Evolutionary conservation across 53 echinoderm and acorn worm genomes (phyloP).

Genomic region (Henricia sp.): DNA sequence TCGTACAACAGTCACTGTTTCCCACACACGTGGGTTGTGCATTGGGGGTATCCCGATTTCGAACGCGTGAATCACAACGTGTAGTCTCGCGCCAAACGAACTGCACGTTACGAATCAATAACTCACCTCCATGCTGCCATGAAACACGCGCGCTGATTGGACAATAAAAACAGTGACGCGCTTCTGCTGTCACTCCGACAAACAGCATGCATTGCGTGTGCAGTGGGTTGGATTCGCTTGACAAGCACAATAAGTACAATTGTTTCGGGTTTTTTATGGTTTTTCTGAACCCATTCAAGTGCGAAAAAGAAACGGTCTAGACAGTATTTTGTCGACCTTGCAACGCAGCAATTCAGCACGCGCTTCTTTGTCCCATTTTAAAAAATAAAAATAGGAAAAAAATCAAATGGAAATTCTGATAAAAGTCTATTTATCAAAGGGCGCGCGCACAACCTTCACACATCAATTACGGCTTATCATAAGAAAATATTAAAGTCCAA

Average conservation of each 20-base stretch:
- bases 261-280: constrained; percentile 29
- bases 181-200: not conserved
- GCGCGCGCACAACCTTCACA: too few relatives aligned
- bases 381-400: too few relatives aligned
- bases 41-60: not conserved
- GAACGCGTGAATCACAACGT: not conserved
- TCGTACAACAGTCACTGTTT: not conserved
- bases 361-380: too few relatives aligned
- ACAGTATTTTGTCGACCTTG: constrained; percentile 3
- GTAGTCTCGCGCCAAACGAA: too few relatives aligned
- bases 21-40: not conserved
- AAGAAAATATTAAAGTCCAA: too few relatives aligned
- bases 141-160: constrained; percentile 16
- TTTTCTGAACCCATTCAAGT: not conserved
- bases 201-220: not conserved
- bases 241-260: not conserved
- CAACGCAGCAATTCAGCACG: not conserved
- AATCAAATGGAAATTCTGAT: too few relatives aligned
- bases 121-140: too few relatives aligned
- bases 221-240: not conserved
- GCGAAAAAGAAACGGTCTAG: not conserved
- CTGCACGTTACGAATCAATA: too few relatives aligned
- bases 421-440: too few relatives aligned
- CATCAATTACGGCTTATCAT: too few relatives aligned
- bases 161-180: not conserved